phyloP scores from a whole-genome alignment of 2,797 vertebrate genomes.

The Brachyrhaphis roseni region DNA sequence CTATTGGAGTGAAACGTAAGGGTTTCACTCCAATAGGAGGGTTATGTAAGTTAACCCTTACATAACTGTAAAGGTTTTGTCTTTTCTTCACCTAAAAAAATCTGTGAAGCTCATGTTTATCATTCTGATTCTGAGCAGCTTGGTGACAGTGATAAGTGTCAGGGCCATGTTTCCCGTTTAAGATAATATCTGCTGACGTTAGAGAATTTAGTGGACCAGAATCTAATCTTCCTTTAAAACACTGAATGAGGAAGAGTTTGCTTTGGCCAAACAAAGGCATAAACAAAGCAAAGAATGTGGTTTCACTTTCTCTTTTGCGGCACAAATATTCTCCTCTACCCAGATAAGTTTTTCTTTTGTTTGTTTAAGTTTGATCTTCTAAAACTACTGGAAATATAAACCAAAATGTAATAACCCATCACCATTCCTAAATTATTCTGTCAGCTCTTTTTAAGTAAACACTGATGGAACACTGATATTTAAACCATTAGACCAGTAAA shows the following conservation, averaged over 20 bases:
- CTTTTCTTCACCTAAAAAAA: no score
- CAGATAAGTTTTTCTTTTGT: background rate
- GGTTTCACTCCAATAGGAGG: no score
- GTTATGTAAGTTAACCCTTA: no score
- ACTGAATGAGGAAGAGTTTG: background rate
- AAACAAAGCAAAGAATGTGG: background rate
- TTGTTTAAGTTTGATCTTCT: background rate
- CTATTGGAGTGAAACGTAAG: background rate
- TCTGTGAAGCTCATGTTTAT: no score
- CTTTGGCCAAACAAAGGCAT: background rate
- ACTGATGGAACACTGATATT: background rate
- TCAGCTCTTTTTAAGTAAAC: background rate
- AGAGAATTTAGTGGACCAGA: background rate
- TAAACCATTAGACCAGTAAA: background rate
- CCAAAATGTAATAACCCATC: background rate
- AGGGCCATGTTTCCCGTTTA: no score
- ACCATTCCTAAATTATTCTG: background rate
- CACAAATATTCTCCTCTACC: background rate
- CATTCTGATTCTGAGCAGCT: no score
- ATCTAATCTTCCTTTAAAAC: background rate
- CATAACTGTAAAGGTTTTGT: no score
- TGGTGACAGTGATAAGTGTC: background rate
- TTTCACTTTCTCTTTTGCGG: background rate
- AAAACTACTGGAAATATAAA: background rate
- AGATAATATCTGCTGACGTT: background rate